Evolutionary conservation across 2,113 vertebrate genomes (phyloP), one percentile per base, ranked within the genome.

Genomic region (Lates calcarifer): DNA sequence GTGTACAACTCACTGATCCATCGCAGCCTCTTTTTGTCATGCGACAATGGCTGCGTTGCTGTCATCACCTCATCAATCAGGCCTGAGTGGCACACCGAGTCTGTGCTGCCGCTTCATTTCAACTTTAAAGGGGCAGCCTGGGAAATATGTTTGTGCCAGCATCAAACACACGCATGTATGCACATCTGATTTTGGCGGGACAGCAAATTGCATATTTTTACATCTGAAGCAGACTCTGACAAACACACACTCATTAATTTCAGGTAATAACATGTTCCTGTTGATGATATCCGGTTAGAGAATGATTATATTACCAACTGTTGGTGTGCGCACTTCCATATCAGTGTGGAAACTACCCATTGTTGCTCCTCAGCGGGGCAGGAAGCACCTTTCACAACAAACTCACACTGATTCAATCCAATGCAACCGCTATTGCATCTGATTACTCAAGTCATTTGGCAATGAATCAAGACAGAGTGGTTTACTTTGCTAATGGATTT

Each of bases 371-470:
- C 86, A 87, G 84, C 69, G 4, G 79, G 74, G 41, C 94, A 95
- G 95, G 94, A 95, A 95, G 73, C 94, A 95, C 93, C 94, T 95
- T 94, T 92, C 91, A 91, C 88, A 94, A 94, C 91, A 91, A 77
- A 79, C 62, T 81, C 84, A 82, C 29, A 43, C 87, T 43, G 69
- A 87, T 87, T 88, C 64, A 84, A 63, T 82, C 87, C 76, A 82
- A 35, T 58, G 60, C 47, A 86, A 73, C 69, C 20, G 2, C 66
- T 51, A 0, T 6, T 28, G 28, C 67, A 39, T 74, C 41, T 74
- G 51, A 85, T 84, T 61, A 84, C 70, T 74, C 28, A 75, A 79
- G 37, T 33, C 5, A 22, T 68, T 75, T 79, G 67, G 43, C 71
- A 66, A 68, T 57, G 11, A 57, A 24, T 77, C 63, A 77, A 41